A percentile compares a stretch with the other conserved stretches of the same genome.
Evolutionary conservation across 2,113 vertebrate species (phyloP).

Genomic region (Etheostoma spectabile): DNA sequence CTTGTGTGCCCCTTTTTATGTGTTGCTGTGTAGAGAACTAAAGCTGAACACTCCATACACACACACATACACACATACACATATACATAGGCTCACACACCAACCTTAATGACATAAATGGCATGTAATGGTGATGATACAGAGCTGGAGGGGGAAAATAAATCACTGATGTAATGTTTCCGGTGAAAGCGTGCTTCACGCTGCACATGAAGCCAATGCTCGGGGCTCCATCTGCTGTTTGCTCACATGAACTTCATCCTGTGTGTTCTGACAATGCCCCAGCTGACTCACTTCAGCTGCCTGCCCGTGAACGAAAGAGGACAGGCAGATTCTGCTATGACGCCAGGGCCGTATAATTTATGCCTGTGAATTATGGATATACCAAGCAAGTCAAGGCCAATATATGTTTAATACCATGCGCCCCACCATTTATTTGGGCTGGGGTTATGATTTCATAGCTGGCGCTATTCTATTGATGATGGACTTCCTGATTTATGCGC

Average conservation of each 20-base stretch:
- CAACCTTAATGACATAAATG: conserved; percentile 74
- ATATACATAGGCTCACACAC: conserved; percentile 23
- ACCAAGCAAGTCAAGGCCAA: conserved; percentile 78
- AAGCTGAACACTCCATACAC: not conserved
- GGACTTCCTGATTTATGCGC: conserved; percentile 78
- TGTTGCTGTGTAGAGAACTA: not conserved
- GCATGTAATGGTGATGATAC: conserved; percentile 75
- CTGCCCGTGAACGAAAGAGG: conserved; percentile 39
- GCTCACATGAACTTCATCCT: not conserved
- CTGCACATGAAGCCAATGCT: conserved; percentile 59
- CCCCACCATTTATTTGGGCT: conserved; percentile 77
- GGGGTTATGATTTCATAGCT: conserved; percentile 81
- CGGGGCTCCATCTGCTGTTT: conserved; percentile 79
- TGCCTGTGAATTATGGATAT: conserved; percentile 78
- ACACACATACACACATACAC: conserved; percentile 14
- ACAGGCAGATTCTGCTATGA: conserved; percentile 55
- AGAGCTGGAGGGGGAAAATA: conserved; percentile 64
- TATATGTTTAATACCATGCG: conserved; percentile 80
- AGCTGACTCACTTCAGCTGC: conserved; percentile 62
- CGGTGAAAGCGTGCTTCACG: not conserved
- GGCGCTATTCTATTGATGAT: conserved; percentile 78
- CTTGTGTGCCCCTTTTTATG: not conserved
- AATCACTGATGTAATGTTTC: conserved; percentile 81
- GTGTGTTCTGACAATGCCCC: conserved; percentile 11
- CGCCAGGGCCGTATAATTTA: conserved; percentile 71